Percentiles rank a stretch among this genome's conserved stretches.
These are phyloP conservation scores for Platyscelio sp. DNA, from an alignment of 2,888 invertebrate genomes.

Conservation along the genomic window DNA sequence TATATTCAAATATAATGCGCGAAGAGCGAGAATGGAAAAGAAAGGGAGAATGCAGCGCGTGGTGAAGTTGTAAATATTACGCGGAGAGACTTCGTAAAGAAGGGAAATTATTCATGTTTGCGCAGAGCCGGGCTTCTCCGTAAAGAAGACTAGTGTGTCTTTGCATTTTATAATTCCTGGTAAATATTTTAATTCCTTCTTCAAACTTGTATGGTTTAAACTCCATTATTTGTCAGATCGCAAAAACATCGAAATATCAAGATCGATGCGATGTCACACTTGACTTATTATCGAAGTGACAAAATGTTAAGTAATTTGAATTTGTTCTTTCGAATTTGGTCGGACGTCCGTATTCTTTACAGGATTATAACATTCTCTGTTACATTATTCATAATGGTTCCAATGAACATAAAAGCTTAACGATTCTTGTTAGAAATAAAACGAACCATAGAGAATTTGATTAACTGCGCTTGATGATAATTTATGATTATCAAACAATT, in stretches of 20 bases:
- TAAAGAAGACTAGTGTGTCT: constrained; percentile 69
- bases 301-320: constrained; percentile 62
- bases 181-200: constrained; percentile 71
- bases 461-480: constrained; percentile 34
- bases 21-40: constrained; percentile 35
- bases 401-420: constrained; percentile 51
- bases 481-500: constrained; percentile 52
- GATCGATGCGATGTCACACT: constrained; percentile 49
- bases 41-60: constrained; percentile 64
- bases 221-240: constrained; percentile 58
- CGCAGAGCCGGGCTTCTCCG: constrained; percentile 53
- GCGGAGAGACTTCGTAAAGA: constrained; percentile 58
- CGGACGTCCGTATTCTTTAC: constrained; percentile 34
- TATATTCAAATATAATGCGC: constrained; percentile 46
- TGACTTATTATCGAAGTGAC: constrained; percentile 46
- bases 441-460: constrained; percentile 41
- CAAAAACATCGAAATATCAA: constrained; percentile 55
- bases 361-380: constrained; percentile 53
- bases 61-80: constrained; percentile 69
- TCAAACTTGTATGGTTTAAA: constrained; percentile 58
- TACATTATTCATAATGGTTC: constrained; percentile 63
- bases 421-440: constrained; percentile 53
- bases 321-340: constrained; percentile 43
- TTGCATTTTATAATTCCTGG: constrained; percentile 69
- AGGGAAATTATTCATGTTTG: constrained; percentile 72